Evolutionary conservation across 2,113 vertebrate species (phyloP), one percentile per base, ranked within the genome.

Genomic region (Notothenia coriiceps): DNA sequence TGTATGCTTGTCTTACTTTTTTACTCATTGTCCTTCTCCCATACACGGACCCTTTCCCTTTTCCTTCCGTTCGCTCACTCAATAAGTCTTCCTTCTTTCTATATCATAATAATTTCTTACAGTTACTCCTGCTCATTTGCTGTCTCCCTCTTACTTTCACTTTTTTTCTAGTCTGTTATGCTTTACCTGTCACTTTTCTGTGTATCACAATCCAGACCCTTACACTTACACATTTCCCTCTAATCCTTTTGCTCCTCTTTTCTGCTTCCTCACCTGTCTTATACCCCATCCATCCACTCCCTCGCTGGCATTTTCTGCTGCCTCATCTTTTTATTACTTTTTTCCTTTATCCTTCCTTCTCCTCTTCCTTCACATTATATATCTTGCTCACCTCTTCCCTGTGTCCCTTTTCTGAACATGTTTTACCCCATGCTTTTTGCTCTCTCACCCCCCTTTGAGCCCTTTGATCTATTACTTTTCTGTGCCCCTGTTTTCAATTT

Each of bases 181-280:
- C 47, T 52, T 6, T 8, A 12, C 44, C 47, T 3, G 44, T 60
- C 60, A 43, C 54, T 75, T 44, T 11, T 73, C 44, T 0, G 0
- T 60, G 22, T 63, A 6, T 63, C 20, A 5, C 10, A 18, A 11
- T 60, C 33, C 29, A 51, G 22, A 22, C 7, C n/a, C 55, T 47
- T 70, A 70, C 43, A 50, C 43, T 80, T 25, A 25, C 25, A 55
- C 62, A 13, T 75, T 63, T 69, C 22, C 79, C 49, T 70, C n/a
- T 80, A 54, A 85, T 76, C 51, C 22, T 64, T 56, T 62, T 13
- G 63, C 69, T 75, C 18, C 51, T 57, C 59, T 76, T 79, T 82
- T 83, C 60, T 79, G 83, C 86, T 46, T 75, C 72, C 78, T 84
- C 81, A 85, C 84, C 84, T 70, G 75, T 87, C 85, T 86, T 82